Evolutionary conservation across 2,888 invertebrate species (phyloP).

Genomic region (Lepidochitona cinerea): DNA sequence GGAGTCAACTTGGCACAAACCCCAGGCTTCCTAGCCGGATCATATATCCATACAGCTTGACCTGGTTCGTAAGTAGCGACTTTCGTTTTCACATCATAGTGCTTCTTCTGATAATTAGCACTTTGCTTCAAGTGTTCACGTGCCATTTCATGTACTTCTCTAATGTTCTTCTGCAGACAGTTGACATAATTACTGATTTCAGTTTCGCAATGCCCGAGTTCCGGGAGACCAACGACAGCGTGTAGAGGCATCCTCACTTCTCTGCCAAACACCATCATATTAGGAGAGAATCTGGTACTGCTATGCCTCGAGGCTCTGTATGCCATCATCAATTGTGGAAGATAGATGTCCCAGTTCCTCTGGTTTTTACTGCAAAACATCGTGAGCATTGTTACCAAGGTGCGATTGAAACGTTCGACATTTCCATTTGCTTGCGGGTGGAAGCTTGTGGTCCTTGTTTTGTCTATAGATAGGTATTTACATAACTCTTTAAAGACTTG

Average conservation of each 20-base stretch:
- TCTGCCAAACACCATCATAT: conserved; percentile 25
- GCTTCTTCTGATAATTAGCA: too few relatives aligned
- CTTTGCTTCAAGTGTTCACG: too few relatives aligned
- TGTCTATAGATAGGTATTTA: conserved; percentile 24
- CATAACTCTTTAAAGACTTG: conserved; percentile 28
- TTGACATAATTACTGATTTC: too few relatives aligned
- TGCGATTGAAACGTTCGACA: conserved; percentile 26
- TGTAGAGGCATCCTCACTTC: conserved; percentile 6
- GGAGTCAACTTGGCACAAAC: too few relatives aligned
- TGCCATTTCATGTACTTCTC: too few relatives aligned
- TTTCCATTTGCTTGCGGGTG: conserved; percentile 17
- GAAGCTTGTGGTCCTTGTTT: conserved; percentile 26
- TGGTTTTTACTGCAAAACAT: conserved; percentile 19
- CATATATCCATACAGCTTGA: too few relatives aligned
- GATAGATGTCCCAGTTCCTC: conserved; percentile 19
- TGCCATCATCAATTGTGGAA: conserved; percentile 29
- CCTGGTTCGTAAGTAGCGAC: too few relatives aligned
- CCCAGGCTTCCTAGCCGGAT: too few relatives aligned
- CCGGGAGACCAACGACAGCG: neutral
- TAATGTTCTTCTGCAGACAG: too few relatives aligned
- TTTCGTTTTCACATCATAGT: too few relatives aligned
- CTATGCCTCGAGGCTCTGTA: conserved; percentile 30
- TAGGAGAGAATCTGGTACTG: conserved; percentile 23
- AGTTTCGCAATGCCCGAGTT: too few relatives aligned
- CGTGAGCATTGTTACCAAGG: conserved; percentile 26